Percentiles rank a stretch among this genome's conserved stretches.
phyloP scores from a whole-genome alignment of 1,140 invertebrate species.

The Drosophila prosaltans region DNA sequence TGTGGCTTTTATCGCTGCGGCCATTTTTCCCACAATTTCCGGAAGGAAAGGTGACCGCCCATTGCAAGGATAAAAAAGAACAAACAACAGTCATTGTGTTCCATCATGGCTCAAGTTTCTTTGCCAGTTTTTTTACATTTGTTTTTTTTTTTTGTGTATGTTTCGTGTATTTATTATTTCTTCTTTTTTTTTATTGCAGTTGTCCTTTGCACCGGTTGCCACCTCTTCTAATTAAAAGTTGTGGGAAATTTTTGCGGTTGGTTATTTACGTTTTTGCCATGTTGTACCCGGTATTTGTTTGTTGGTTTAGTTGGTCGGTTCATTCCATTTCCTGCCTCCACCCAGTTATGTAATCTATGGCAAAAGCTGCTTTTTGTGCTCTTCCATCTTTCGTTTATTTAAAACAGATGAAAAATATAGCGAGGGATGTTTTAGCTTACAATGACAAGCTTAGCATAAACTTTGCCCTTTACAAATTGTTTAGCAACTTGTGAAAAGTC shows the following conservation, averaged over 20 bases:
- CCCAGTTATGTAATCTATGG: conserved; percentile 16
- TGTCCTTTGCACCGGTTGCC: conserved; percentile 25
- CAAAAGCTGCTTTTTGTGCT: conserved; percentile 17
- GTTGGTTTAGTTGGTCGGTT: conserved; percentile 26
- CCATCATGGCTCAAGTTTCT: conserved; percentile 13
- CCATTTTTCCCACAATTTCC: conserved; percentile 9
- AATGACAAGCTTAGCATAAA: not conserved
- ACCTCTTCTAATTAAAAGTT: conserved; percentile 67
- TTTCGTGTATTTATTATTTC: not conserved
- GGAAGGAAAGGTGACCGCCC: not conserved
- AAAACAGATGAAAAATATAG: not conserved
- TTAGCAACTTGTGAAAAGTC: not conserved
- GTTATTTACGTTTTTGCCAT: conserved; percentile 35
- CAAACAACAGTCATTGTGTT: not conserved
- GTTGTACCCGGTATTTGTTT: conserved; percentile 17
- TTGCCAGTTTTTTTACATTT: conserved; percentile 2
- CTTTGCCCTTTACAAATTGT: not conserved
- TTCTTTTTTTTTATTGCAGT: conserved; percentile 12
- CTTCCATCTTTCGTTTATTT: not conserved
- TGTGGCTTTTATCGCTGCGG: conserved; percentile 2
- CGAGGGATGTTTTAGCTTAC: not conserved
- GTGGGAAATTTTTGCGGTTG: conserved; percentile 50
- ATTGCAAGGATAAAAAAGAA: not conserved
- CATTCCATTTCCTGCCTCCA: not conserved
- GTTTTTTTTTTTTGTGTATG: conserved; percentile 3